Evolutionary conservation across 2,888 invertebrate genomes (phyloP), one percentile per base, ranked within the genome.

Genomic region (Alviniconcha strummeri): DNA sequence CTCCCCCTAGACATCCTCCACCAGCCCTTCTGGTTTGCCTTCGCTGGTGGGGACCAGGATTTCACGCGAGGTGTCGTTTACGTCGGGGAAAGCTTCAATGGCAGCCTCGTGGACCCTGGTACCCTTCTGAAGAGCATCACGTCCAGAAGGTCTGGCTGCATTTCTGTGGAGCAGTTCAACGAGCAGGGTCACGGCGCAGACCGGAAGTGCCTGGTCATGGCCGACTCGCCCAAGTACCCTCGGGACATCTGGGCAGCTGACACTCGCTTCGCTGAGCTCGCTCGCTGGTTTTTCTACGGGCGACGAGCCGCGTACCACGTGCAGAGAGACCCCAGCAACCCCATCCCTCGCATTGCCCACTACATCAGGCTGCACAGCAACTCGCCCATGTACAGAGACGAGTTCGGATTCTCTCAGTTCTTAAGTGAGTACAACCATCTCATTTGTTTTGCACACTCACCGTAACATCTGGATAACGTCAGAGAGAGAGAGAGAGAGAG

Each of bases 291-390:
- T 36, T 84, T 64, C 52, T 81, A 81, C 19, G 81, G 81, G 4
- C 60, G 75, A 36, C 74, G 82, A 4, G 57, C 57, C 11, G n/a
- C 55, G 4, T 69, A 67, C 8, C 36, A n/a, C 7, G n/a, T 54
- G 17, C 55, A 15, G 36, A 56, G 60, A 15, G 36, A 54, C 19
- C 57, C 76, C 81, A 57, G 17, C 56, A 19, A 17, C 19, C 81
- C 80, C 52, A 84, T 84, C 13, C 84, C 84, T 9, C 72, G 80
- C 15, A 76, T 77, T n/a, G 55, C 84, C 6, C 84, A 84, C 36
- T 75, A 64, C 56, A 69, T 84, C 17, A 76, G 84, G 57, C n/a
- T 75, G n/a, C 72, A 57, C 56, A 82, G 64, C 76, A 77, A 69
- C 13, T 11, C 13, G 13, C 54, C 71, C 54, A 52, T 71, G 57